These are phyloP conservation scores for Diplosoma virens DNA, from an alignment of 23 tunicate species.

Conservation along the genomic window DNA sequence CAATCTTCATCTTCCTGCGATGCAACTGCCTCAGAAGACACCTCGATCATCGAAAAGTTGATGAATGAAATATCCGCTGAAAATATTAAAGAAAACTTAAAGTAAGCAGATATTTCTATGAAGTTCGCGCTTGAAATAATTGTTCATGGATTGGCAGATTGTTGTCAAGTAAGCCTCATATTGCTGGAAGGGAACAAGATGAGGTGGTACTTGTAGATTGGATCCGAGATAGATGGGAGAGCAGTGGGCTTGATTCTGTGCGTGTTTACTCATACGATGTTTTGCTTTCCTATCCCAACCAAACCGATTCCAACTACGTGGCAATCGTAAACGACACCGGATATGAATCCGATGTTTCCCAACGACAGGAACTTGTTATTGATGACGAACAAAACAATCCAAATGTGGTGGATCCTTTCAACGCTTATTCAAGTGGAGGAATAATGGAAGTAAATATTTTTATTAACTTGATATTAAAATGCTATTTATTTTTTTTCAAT, in stretches of 20 bases:
- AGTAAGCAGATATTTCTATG: not conserved
- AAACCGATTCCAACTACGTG: constrained; percentile 62
- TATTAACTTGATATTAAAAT: no score
- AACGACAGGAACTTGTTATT: constrained; percentile 54
- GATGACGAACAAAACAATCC: constrained; percentile 65
- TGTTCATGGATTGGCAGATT: no score
- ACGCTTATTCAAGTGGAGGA: constrained; percentile 71
- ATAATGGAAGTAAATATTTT: constrained; percentile 52
- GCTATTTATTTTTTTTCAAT: no score
- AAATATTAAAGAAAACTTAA: constrained; percentile 1
- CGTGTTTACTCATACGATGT: constrained; percentile 59
- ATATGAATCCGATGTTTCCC: constrained; percentile 37
- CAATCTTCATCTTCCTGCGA: no score
- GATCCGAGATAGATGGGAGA: constrained; percentile 47
- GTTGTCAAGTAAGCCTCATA: constrained; percentile 57
- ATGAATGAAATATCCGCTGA: constrained; percentile 22
- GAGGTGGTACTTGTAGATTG: constrained; percentile 50
- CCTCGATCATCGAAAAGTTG: not conserved
- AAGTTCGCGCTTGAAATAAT: no score
- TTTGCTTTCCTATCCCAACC: constrained; percentile 78
- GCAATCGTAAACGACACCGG: constrained; percentile 36
- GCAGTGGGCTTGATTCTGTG: constrained; percentile 52
- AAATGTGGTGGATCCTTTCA: constrained; percentile 82
- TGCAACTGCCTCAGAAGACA: no score
- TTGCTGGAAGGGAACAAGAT: constrained; percentile 70